Base-by-base conservation (phyloP, 2,113 vertebrate species). In the Nothobranchius furzeri region DNA sequence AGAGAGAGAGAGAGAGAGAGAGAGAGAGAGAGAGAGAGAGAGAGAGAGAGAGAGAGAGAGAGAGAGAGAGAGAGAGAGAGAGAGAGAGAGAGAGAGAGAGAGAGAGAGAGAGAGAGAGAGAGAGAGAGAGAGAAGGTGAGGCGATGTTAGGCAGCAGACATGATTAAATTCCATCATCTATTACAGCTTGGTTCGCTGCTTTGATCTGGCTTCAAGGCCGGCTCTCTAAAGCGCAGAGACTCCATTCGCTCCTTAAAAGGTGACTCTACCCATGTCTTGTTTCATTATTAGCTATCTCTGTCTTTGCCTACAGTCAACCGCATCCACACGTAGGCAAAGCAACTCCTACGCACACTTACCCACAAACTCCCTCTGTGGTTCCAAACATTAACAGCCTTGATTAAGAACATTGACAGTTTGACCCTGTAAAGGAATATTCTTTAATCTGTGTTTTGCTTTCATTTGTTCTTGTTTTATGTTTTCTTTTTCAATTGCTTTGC, bases 151-250 rank as follows among this genome's bases (percentile, higher is more conserved):
- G 66, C 56, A 66, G 76, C 76, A 85, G 79, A 87, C 81, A 84
- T 80, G 81, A 87, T 90, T 91, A 79, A 85, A 90, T 83, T 79
- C 77, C 60, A 84, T 85, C 77, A 86, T 90, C 78, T 88, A 79
- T 88, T 87, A 87, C 48, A 55, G 77, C 74, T 81, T 15, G 11
- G 62, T 73, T 77, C 45, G 6, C 36, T 55, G 73, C 88, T 91
- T 90, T 89, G 86, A 89, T 90, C 86, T 54, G 67, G 69, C 83
- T 89, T 91, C 89, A 92, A 89, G 87, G 89, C 87, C 76, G 24
- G 80, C 62, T 82, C 78, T 77, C 48, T 46, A 48, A 75, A 46
- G 60, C 37, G 25, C 67, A 67, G 45, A 6, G 47, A 51, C 83
- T 89, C 75, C 64, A 65, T 82, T 79, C 51, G 30, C 61, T 75